Base-by-base conservation (phyloP, 1,140 invertebrate genomes). In the Dendroctonus valens region DNA sequence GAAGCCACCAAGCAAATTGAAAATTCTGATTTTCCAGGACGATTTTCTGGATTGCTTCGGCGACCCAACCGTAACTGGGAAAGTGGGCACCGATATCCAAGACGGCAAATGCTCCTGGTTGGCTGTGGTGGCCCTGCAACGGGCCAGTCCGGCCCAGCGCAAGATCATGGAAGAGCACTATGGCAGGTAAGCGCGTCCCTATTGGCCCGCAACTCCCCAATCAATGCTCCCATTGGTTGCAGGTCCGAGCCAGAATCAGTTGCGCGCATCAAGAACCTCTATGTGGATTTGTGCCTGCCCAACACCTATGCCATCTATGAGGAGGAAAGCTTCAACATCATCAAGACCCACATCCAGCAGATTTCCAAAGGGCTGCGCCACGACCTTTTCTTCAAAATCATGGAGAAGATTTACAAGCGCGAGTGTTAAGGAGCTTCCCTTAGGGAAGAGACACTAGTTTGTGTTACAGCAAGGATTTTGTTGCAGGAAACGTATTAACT, bases 41-140 rank as follows among this genome's bases (percentile, higher is more conserved):
- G 97, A 99, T 77, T 98, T 91, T 77, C 81, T 98, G 9, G 96
- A 98, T 78, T 96, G 91, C 76, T 99, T 91, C 78, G 96, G 95
- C 2, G 87, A 97, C 79, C 84, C 89, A 9, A 80, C 85, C 26
- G 82, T 91, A 0, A 96, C 88, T 6, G 96, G 95, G 4, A 99
- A 98, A 82, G 80, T 88, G 26, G 92, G 93, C 2, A 95, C 88
- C 5, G 97, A 99, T 75, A 97, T 99, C 69, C 83, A 91, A 79
- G 93, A 97, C 72, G 94, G 94, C 39, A 99, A 99, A 83, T 99
- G 97, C 79, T 89, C 93, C 0, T 99, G 97, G 97, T 81, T 99
- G 15, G 87, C 91, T 11, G 92, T 96, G 11, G 89, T 93, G 12
- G 94, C 96, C 14, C 80, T 98, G 55, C 89, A 94, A 77, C 84